These are phyloP conservation scores for Buteo buteo DNA, from an alignment of 2,113 vertebrate genomes.

Conservation along the genomic window DNA sequence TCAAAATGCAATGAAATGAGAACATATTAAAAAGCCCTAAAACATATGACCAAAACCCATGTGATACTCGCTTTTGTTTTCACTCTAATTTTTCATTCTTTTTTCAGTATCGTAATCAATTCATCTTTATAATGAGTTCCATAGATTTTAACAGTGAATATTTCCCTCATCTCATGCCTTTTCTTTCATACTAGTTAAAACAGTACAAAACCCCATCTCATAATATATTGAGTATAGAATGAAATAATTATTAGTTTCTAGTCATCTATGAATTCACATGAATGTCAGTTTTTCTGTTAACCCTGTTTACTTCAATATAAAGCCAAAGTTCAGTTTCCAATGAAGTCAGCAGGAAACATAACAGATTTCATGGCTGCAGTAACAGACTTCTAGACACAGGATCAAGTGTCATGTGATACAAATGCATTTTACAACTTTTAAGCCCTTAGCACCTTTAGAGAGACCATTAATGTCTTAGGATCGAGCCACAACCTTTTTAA, in stretches of 20 bases:
- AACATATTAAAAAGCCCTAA: neutral
- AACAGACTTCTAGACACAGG: neutral
- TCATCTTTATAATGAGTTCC: conserved; percentile 30
- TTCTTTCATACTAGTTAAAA: neutral
- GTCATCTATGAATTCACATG: neutral
- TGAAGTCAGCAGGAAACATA: neutral
- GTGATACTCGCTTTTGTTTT: neutral
- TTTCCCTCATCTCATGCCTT: neutral
- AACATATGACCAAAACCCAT: neutral
- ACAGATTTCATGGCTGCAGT: neutral
- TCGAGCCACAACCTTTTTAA: neutral
- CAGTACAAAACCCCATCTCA: neutral
- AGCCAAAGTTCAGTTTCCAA: neutral
- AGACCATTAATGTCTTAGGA: neutral
- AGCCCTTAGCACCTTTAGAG: neutral
- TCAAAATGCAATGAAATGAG: neutral
- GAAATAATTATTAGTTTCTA: conserved; percentile 14
- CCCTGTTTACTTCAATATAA: neutral
- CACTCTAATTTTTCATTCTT: neutral
- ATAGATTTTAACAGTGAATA: neutral
- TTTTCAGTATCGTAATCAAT: neutral
- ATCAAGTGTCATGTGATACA: neutral
- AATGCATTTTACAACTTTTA: neutral
- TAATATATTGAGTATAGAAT: conserved; percentile 9
- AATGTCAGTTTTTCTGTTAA: neutral